Evolutionary conservation across 1,140 invertebrate species (phyloP).

Genomic region (Sminthurides bifidus): DNA sequence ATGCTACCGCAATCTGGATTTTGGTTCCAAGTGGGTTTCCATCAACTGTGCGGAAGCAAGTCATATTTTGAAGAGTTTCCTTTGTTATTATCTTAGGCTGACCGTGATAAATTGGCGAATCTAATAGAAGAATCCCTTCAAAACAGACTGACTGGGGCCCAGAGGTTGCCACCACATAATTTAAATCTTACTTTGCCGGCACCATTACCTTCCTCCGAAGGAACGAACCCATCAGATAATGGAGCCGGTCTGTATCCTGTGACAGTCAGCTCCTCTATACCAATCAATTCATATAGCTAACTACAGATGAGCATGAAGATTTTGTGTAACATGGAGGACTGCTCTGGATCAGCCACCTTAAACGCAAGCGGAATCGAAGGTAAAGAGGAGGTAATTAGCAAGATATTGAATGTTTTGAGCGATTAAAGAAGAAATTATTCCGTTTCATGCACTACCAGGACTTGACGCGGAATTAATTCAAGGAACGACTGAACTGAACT

Average conservation of each 20-base stretch:
- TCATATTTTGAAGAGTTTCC: constrained; percentile 16
- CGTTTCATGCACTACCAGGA: too few species aligned
- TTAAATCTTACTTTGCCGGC: constrained; percentile 21
- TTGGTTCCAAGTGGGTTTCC: constrained; percentile 8
- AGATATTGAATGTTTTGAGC: too few species aligned
- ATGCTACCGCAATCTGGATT: too few species aligned
- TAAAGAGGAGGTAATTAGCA: too few species aligned
- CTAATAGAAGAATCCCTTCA: constrained; percentile 57
- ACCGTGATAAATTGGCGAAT: constrained; percentile 56
- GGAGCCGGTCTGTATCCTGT: constrained; percentile 21
- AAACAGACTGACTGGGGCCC: constrained; percentile 19
- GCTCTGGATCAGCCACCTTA: too few species aligned
- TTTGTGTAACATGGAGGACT: too few species aligned
- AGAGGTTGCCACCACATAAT: constrained; percentile 18
- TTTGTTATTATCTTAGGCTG: constrained; percentile 41
- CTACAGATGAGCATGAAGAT: constrained; percentile 1
- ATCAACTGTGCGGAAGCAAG: constrained; percentile 2
- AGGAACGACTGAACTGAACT: too few species aligned
- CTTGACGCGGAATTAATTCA: too few species aligned
- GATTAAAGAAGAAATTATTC: too few species aligned
- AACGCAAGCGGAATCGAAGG: too few species aligned
- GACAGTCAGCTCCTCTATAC: constrained; percentile 12
- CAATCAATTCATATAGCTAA: constrained; percentile 27
- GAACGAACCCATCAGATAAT: constrained; percentile 7
- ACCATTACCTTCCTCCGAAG: constrained; percentile 5